phyloP scores from a whole-genome alignment of 92 coral and sea anemone species.

The Muricea muricata region DNA sequence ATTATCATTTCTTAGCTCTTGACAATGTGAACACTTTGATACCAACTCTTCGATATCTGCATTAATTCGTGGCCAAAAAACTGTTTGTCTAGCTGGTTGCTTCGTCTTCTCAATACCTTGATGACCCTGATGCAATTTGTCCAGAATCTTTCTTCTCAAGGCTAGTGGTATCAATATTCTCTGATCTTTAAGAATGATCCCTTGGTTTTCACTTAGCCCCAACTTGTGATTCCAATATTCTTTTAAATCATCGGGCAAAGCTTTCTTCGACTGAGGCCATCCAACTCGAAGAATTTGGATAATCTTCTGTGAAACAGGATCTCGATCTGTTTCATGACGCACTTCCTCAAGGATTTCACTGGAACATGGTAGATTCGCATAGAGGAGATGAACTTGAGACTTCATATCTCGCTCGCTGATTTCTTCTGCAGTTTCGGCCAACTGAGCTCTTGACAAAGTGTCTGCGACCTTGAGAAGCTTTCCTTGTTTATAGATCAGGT shows the following conservation, averaged over 20 bases:
- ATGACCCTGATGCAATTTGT: slow-evolving; percentile 18
- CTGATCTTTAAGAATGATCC: background rate
- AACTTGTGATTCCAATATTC: slow-evolving; percentile 10
- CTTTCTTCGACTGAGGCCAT: slow-evolving; percentile 22
- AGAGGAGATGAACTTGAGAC: slow-evolving; percentile 5
- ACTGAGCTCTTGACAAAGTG: background rate
- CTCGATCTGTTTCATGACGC: slow-evolving; percentile 7
- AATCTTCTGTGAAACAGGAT: slow-evolving; percentile 3
- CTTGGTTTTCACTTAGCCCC: slow-evolving; percentile 2
- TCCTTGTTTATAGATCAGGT: slow-evolving; percentile 14
- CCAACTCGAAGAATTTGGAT: background rate
- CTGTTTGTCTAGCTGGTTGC: slow-evolving; percentile 11
- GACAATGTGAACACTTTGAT: slow-evolving; percentile 17
- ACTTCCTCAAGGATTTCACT: background rate
- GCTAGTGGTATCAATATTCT: background rate
- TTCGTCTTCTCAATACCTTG: slow-evolving; percentile 24
- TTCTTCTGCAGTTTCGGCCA: slow-evolving; percentile 14
- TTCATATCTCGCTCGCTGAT: background rate
- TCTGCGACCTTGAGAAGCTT: slow-evolving; percentile 9
- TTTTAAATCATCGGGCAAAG: background rate
- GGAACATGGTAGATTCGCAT: slow-evolving; percentile 12
- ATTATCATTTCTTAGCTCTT: slow-evolving; percentile 21
- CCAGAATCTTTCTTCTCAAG: background rate
- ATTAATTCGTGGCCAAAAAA: slow-evolving; percentile 15
- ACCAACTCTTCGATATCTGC: background rate